Percentiles rank a stretch among this genome's conserved stretches.
phyloP scores from a whole-genome alignment of 2,113 vertebrate genomes.

The Symphodus melops region DNA sequence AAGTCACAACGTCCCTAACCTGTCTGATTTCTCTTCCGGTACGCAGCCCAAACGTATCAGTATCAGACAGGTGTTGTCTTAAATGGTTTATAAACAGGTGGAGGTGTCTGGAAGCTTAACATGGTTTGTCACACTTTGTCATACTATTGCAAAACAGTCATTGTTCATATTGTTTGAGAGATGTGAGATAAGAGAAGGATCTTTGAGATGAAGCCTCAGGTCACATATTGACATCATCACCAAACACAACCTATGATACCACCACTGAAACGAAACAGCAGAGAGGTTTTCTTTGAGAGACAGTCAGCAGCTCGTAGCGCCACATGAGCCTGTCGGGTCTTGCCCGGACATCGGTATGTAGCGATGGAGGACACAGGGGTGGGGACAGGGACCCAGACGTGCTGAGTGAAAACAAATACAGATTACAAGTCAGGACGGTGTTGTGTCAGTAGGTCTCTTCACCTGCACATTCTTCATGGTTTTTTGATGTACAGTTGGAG shows the following conservation, averaged over 20 bases:
- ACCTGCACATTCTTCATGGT: neutral
- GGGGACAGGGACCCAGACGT: slow-evolving; percentile 4
- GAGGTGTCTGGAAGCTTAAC: neutral
- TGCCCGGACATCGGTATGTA: slow-evolving; percentile 46
- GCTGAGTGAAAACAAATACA: neutral
- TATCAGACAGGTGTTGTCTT: neutral
- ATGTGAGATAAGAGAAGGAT: neutral
- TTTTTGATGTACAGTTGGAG: too few species aligned
- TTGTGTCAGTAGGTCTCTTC: neutral
- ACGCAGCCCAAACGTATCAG: too few species aligned
- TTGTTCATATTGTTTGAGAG: neutral
- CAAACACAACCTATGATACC: neutral
- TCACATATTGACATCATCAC: neutral
- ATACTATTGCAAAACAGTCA: neutral
- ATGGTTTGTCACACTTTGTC: slow-evolving; percentile 25
- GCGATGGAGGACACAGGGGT: neutral
- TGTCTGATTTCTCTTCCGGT: too few species aligned
- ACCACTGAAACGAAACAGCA: neutral
- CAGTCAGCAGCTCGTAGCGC: neutral
- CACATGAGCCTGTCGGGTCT: slow-evolving; percentile 43
- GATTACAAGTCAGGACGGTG: neutral
- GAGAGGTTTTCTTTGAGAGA: neutral
- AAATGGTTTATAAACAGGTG: neutral
- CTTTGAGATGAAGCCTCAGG: neutral
- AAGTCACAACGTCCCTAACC: too few species aligned